Base-by-base conservation (phyloP, 2,797 vertebrate species). In the Epinephelus malabaricus region DNA sequence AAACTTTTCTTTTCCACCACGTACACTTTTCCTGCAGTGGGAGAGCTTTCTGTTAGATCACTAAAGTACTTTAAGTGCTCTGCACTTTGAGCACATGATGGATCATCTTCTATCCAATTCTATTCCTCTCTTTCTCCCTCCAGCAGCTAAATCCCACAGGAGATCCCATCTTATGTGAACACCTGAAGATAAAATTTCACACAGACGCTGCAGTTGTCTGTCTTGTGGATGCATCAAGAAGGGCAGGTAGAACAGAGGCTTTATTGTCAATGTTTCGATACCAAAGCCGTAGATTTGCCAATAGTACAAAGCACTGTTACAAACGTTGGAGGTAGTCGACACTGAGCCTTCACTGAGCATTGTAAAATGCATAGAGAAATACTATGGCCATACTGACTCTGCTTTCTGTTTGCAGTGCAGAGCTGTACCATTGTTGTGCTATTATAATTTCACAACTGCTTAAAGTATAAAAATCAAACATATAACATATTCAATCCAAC, bases 271-370 rank as follows among this genome's bases (percentile, higher is more conserved):
- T 66, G 51, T 85, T 82, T 79, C 27, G 2, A 77, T 78, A 82
- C 78, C 86, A 82, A 89, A 89, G 84, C 84, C 21, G 38, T 80
- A 50, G 58, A 88, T 87, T 61, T 64, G 62, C 86, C 69, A 68
- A 78, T 83, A 88, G 82, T 91, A 90, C 88, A 93, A 92, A 94
- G 93, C 84, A 90, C 86, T 76, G 67, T 88, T 88, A 85, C 88
- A 93, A 92, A 94, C 85, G 78, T 79, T 70, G 88, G 94, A 95
- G 94, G 94, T 95, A 95, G 94, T 92, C 40, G 47, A 90, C 76
- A 82, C 81, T 17, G 82, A 90, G 86, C 87, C 88, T 83, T 89
- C 86, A 84, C 83, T 91, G 88, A 88, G 80, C 84, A 83, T 82
- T 88, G 84, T 74, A 66, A 80, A 86, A 88, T 94, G 93, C 94